Evolutionary conservation across 2,797 vertebrate genomes (phyloP).

Genomic region (Pipistrellus pygmaeus): DNA sequence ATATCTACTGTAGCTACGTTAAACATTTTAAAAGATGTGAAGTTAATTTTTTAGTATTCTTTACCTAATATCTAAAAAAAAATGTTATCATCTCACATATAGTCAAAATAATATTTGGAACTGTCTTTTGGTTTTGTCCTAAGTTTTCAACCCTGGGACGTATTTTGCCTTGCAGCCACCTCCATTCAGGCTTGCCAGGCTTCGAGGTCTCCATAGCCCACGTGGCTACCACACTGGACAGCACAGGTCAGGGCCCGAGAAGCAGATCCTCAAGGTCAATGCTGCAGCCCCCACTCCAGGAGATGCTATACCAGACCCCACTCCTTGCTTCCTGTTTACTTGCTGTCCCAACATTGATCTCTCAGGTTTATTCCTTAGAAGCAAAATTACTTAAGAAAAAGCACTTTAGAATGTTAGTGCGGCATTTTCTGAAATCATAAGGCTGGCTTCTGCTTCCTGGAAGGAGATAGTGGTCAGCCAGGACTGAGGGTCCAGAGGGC

Average conservation of each 20-base stretch:
- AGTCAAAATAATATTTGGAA: background rate
- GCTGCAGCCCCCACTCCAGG: background rate
- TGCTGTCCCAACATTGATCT: background rate
- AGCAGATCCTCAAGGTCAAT: background rate
- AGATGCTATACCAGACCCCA: background rate
- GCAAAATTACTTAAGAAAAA: constrained; percentile 24
- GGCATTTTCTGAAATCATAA: background rate
- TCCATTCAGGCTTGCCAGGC: background rate
- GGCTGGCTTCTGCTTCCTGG: constrained; percentile 32
- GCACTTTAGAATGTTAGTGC: background rate
- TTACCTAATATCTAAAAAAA: background rate
- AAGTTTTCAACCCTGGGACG: background rate
- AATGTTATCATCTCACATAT: background rate
- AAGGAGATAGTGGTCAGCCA: background rate
- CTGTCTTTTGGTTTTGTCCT: background rate
- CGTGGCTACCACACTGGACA: background rate
- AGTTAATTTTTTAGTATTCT: constrained; percentile 27
- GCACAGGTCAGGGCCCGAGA: background rate
- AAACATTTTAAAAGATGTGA: background rate
- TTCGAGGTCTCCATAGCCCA: background rate
- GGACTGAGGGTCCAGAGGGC: background rate
- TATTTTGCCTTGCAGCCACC: background rate
- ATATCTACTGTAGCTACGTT: background rate
- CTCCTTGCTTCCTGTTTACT: background rate
- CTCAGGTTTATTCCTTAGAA: background rate